Conservation (phyloP, 2,797 vertebrate species). For the Ambastaia sidthimunki region DNA sequence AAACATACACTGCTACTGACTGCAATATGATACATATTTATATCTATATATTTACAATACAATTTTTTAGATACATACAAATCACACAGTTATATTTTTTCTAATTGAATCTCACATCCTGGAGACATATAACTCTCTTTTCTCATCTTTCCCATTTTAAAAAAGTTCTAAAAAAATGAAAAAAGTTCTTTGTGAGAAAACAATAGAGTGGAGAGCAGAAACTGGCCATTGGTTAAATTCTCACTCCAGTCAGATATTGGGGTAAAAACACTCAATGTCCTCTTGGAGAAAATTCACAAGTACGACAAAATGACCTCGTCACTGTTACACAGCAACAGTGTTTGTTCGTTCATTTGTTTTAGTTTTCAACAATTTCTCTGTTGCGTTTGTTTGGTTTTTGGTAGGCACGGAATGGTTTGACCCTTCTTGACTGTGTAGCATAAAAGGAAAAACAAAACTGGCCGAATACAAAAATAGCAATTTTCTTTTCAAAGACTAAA, state of each 20-base stretch:
- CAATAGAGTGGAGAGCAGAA: slow-evolving; percentile 30
- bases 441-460: slow-evolving; percentile 73
- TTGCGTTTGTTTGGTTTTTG: slow-evolving; percentile 57
- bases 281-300: neutral
- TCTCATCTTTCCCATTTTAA: slow-evolving; percentile 27
- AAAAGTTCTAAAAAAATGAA: neutral
- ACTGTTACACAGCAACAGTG: slow-evolving; percentile 11
- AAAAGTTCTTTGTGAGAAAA: slow-evolving; percentile 24
- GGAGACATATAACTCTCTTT: slow-evolving; percentile 38
- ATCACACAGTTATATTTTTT: slow-evolving; percentile 63
- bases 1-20: slow-evolving; percentile 73
- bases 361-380: slow-evolving; percentile 37
- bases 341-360: neutral
- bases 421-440: slow-evolving; percentile 69
- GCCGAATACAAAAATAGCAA: slow-evolving; percentile 81
- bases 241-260: slow-evolving; percentile 50
- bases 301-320: slow-evolving; percentile 29
- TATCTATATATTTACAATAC: slow-evolving; percentile 91
- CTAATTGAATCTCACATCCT: slow-evolving; percentile 64
- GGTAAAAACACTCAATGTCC: slow-evolving; percentile 26
- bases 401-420: slow-evolving; percentile 88
- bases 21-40: slow-evolving; percentile 82
- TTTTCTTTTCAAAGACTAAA: slow-evolving; percentile 68
- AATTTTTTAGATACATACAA: slow-evolving; percentile 83
- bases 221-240: slow-evolving; percentile 58